Evolutionary conservation across 2,113 vertebrate species (phyloP), one percentile per base, ranked within the genome.

Genomic region (Podarcis cretensis): DNA sequence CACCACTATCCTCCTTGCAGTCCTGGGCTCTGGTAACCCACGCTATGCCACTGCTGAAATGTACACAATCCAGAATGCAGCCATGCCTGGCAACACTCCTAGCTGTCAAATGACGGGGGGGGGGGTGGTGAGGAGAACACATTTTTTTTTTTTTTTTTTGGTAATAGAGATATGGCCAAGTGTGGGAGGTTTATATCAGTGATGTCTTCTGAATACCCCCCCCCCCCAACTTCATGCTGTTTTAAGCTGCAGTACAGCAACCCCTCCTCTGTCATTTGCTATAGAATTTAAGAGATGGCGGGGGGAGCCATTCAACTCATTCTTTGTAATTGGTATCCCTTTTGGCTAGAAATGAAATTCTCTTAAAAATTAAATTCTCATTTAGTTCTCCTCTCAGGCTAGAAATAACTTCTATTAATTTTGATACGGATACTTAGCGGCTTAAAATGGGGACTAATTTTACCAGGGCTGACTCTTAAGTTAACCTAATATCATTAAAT

Each of bases 281-380:
- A 0, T 20, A 91, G 35, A 2, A 80, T 10, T 48, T 23, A 94
- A 86, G 16, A 40, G 81, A 71, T 32, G 2, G 59, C 0, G 59
- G 20, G 1, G 12, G 16, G 83, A 84, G 9, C 32, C 20, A 87
- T 81, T 40, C 71, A 87, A 35, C 57, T 83, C 76, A 37, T 21
- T 81, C 13, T 23, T 76, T 83, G 23, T 35, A 88, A 37, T 6
- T 73, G 35, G 57, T 21, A 88, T 80, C 59, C 18, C 43, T 25
- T 90, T 92, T 86, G 91, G 43, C 4, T 65, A 82, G 59, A 87
- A 93, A 91, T 57, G 1, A 80, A 89, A 81, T 18, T 0, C 30
- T 73, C 89, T 93, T 74, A 83, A 90, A 92, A 91, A 91, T 89
- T 68, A 65, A 20, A 80, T 81, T 92, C 18, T 85, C 21, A 89